Percentiles rank a stretch among this genome's conserved stretches.
Evolutionary conservation across 2,113 vertebrate species (phyloP).

Genomic region (Cairina moschata): DNA sequence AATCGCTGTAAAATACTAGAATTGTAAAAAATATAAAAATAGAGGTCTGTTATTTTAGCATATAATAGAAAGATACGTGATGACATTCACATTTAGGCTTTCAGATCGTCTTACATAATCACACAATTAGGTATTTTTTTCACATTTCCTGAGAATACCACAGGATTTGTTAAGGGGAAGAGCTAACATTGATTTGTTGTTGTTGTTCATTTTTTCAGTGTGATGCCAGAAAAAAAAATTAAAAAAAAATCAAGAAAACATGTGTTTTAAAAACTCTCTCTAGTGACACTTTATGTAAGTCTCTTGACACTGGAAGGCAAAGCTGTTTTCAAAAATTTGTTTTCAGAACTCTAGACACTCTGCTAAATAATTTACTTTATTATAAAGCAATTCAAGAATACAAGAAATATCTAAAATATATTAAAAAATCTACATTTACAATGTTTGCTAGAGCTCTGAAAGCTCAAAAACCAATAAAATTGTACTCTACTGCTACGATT

Average conservation of each 20-base stretch:
- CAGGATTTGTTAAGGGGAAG: not conserved
- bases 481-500: not conserved
- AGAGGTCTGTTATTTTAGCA: not conserved
- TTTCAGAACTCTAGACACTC: not conserved
- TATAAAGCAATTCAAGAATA: not conserved
- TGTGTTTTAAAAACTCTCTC: not conserved
- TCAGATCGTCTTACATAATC: not conserved
- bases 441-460: not conserved
- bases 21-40: not conserved
- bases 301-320: not conserved
- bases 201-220: not conserved
- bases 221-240: not conserved
- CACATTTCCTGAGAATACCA: not conserved
- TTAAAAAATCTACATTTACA: not conserved
- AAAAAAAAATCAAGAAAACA: not conserved
- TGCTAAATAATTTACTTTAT: not conserved
- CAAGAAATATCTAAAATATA: not conserved
- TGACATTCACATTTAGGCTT: not conserved
- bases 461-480: not conserved
- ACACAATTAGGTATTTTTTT: not conserved
- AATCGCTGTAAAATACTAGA: not conserved
- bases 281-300: not conserved
- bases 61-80: not conserved
- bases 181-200: not conserved
- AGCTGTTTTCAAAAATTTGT: slow-evolving; percentile 4